These are phyloP conservation scores for Achlya flavicornis DNA, from an alignment of 2,888 invertebrate genomes.

Conservation along the genomic window DNA sequence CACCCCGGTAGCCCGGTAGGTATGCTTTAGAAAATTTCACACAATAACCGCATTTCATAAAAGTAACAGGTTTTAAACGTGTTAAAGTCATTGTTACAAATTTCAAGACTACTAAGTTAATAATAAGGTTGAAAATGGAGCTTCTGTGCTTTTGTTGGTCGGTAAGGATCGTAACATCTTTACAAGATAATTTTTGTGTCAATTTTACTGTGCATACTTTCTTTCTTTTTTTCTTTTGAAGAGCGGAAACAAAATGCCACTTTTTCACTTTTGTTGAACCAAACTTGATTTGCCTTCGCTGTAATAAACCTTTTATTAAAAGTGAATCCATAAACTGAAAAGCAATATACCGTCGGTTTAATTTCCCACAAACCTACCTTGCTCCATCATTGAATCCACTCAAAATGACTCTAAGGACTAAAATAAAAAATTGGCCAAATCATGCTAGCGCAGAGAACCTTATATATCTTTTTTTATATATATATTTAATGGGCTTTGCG, in stretches of 20 bases:
- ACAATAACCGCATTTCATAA: slow-evolving; percentile 38
- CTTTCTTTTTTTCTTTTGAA: too few relatives aligned
- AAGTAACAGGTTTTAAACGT: slow-evolving; percentile 40
- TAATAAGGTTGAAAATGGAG: not conserved
- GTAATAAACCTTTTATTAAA: not conserved
- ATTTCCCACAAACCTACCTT: not conserved
- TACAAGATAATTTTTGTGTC: not conserved
- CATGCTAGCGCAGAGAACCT: too few relatives aligned
- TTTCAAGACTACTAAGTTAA: slow-evolving; percentile 21
- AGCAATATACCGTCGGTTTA: not conserved
- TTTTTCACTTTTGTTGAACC: not conserved
- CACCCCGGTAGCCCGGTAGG: slow-evolving; percentile 21
- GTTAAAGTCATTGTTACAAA: slow-evolving; percentile 29
- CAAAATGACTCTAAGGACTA: too few relatives aligned
- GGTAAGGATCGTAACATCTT: not conserved
- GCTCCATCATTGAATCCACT: not conserved
- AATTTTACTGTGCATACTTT: slow-evolving; percentile 1
- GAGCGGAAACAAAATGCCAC: not conserved
- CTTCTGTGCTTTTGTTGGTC: not conserved
- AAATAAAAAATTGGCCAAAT: too few relatives aligned
- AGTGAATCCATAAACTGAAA: not conserved
- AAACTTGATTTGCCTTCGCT: not conserved
- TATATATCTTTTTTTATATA: too few relatives aligned
- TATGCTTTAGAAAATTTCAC: slow-evolving; percentile 33
- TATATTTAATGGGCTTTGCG: too few relatives aligned